Evolutionary conservation across 1,140 invertebrate genomes (phyloP), one percentile per base, ranked within the genome.

Genomic region (Popillia japonica): DNA sequence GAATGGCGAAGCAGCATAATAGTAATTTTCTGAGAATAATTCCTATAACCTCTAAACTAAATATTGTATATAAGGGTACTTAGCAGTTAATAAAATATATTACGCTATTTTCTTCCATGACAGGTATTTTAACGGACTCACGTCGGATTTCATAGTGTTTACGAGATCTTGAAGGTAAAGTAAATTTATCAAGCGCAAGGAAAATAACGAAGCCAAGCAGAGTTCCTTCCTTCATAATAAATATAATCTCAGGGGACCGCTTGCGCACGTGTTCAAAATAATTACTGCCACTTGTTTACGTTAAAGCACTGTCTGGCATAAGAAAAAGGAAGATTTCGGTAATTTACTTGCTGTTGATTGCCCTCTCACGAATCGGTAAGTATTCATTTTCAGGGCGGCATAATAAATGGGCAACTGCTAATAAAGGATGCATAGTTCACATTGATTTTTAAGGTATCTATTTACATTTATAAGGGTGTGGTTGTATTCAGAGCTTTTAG

Each of bases 281-380:
- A 27, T 68, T 68, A 68, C 61, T 34, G 61, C 61, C 61, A 68
- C 61, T 68, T 68, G 22, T 68, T 68, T 68, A 68, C 61, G 61
- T 3, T 68, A 68, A 68, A 34, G 61, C 23, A 68, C 20, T 27
- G 61, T 8, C 61, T 68, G 61, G 22, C 61, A 27, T 8, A 68
- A 34, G 61, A 34, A 68, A 68, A 68, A 27, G 22, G 61, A 68
- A 34, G 4, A 22, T 68, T 68, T 34, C 22, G 27, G 61, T 68
- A 68, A 27, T 68, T 68, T 68, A 68, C 61, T 68, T 68, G 61
- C 61, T 68, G 61, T 68, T 68, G 61, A 68, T 68, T 68, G 61
- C 8, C 61, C 20, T 68, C 61, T 68, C 61, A 17, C 17, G 17
- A 68, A 68, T 17, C 27, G 22, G 22, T 68, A 68, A 68, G 10